These are phyloP conservation scores for Falco peregrinus DNA, from an alignment of 2,797 vertebrate genomes.

Conservation along the genomic window DNA sequence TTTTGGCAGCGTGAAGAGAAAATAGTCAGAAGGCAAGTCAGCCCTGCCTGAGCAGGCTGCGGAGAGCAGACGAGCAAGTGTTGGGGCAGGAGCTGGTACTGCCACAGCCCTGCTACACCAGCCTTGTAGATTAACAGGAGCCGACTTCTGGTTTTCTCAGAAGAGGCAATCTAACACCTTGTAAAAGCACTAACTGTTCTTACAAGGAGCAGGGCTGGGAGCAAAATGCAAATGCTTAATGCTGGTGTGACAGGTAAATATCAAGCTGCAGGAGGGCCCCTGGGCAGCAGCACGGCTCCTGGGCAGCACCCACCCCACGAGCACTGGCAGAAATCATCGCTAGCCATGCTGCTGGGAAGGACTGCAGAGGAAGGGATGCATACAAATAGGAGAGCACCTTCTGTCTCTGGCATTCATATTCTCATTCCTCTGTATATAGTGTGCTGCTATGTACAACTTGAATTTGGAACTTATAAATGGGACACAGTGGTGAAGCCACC, in stretches of 20 bases:
- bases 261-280: background rate
- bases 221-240: background rate
- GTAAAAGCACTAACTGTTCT: background rate
- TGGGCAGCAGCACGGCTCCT: background rate
- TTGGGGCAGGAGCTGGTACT: background rate
- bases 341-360: background rate
- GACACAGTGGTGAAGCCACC: background rate
- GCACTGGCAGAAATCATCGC: background rate
- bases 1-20: background rate
- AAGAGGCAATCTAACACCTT: background rate
- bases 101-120: background rate
- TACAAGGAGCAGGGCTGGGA: background rate
- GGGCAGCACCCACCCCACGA: background rate
- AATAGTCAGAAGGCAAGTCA: background rate
- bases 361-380: background rate
- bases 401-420: background rate
- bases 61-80: background rate
- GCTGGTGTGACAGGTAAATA: fast-evolving
- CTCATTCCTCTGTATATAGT: background rate
- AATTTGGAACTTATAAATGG: background rate
- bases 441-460: background rate
- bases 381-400: background rate
- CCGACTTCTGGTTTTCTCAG: background rate
- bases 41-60: background rate
- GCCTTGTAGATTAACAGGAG: background rate